phyloP scores from a whole-genome alignment of 2,888 invertebrate species.

The Rapana venosa region DNA sequence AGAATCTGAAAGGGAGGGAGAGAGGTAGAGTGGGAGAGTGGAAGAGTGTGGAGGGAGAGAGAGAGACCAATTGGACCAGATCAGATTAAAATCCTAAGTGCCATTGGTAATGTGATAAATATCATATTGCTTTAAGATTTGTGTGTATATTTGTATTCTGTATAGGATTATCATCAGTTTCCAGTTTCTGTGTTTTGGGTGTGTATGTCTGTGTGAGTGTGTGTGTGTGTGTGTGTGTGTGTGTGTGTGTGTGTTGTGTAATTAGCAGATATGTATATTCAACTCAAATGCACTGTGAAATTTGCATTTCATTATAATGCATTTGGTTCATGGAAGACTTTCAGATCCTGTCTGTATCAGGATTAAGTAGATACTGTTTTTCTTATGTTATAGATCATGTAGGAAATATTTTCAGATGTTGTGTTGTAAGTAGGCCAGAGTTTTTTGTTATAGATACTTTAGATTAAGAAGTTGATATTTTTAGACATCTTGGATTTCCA shows the following conservation, averaged over 20 bases:
- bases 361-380: too few relatives aligned
- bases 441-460: too few relatives aligned
- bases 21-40: neutral
- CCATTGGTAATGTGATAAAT: neutral
- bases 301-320: too few relatives aligned
- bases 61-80: neutral
- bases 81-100: neutral
- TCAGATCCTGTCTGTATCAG: too few relatives aligned
- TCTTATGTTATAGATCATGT: too few relatives aligned
- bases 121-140: neutral
- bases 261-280: neutral
- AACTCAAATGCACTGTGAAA: too few relatives aligned
- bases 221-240: slow-evolving; percentile 12
- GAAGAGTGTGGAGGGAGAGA: neutral
- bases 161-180: neutral
- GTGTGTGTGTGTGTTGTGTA: neutral
- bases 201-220: neutral
- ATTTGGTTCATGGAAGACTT: too few relatives aligned
- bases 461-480: too few relatives aligned
- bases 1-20: neutral
- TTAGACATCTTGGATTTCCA: too few relatives aligned
- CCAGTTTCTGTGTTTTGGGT: neutral
- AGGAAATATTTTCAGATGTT: too few relatives aligned
- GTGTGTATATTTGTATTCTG: neutral
- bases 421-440: too few relatives aligned